These are phyloP conservation scores for Cephus spinipes DNA, from an alignment of 2,888 invertebrate species.

Conservation along the genomic window DNA sequence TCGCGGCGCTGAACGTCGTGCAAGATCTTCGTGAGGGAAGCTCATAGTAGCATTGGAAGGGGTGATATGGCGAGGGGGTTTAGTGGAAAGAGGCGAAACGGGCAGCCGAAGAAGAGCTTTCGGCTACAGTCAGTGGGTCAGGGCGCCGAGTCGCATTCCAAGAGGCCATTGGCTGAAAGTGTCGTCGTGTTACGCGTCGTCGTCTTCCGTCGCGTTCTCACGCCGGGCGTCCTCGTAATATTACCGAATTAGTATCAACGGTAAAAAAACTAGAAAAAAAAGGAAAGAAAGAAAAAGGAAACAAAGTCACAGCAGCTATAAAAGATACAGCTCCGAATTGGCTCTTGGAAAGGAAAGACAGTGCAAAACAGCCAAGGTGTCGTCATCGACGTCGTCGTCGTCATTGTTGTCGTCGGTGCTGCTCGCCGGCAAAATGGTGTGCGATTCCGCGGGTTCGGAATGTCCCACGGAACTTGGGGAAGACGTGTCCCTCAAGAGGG, in stretches of 20 bases:
- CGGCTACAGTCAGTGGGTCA: slow-evolving; percentile 65
- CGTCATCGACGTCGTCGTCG: neutral
- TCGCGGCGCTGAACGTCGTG: slow-evolving; percentile 35
- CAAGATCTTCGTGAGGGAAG: slow-evolving; percentile 21
- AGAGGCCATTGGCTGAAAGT: slow-evolving; percentile 45
- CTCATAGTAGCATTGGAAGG: slow-evolving; percentile 13
- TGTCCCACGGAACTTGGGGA: slow-evolving; percentile 54
- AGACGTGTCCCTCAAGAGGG: slow-evolving; percentile 71
- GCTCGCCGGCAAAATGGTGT: slow-evolving; percentile 52
- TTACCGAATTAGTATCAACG: neutral
- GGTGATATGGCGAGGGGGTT: slow-evolving; percentile 24
- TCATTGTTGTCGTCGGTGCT: neutral
- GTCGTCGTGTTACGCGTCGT: slow-evolving; percentile 7
- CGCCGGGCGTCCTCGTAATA: slow-evolving; percentile 1
- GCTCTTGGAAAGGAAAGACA: neutral
- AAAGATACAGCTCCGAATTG: neutral
- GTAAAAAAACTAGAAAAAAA: neutral
- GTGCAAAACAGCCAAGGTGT: neutral
- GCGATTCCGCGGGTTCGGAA: slow-evolving; percentile 58
- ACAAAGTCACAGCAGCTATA: neutral
- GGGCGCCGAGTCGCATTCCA: slow-evolving; percentile 63
- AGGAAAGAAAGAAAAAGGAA: neutral
- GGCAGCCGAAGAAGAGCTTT: slow-evolving; percentile 52
- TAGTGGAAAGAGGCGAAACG: slow-evolving; percentile 23
- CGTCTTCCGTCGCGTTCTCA: neutral